Percentiles rank a stretch among this genome's conserved stretches.
These are phyloP conservation scores for Heliconius aoede DNA, from an alignment of 2,888 invertebrate species.

Conservation along the genomic window DNA sequence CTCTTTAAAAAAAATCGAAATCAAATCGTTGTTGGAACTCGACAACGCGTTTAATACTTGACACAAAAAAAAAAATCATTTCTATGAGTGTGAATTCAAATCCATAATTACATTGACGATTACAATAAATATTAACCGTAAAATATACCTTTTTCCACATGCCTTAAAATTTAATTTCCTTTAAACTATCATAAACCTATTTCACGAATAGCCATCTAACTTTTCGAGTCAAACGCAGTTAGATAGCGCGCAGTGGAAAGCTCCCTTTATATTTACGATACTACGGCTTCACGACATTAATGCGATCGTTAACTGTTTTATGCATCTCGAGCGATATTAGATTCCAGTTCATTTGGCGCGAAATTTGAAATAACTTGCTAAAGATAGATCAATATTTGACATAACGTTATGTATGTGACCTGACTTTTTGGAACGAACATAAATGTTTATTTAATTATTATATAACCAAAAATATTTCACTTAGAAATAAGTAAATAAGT, in stretches of 20 bases:
- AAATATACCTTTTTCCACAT: not conserved
- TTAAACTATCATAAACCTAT: conserved; percentile 44
- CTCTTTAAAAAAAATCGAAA: too few species aligned
- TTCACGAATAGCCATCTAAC: conserved; percentile 30
- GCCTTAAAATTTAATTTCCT: not conserved
- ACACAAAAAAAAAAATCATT: too few species aligned
- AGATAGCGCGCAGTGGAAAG: conserved; percentile 11
- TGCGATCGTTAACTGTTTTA: conserved; percentile 56
- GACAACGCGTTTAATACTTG: too few species aligned
- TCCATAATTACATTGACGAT: too few species aligned
- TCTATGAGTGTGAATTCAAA: too few species aligned
- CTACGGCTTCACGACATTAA: conserved; percentile 53
- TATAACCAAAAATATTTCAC: too few species aligned
- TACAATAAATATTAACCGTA: not conserved
- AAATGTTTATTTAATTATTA: too few species aligned
- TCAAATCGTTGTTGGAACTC: too few species aligned
- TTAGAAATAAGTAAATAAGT: too few species aligned
- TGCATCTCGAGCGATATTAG: conserved; percentile 56
- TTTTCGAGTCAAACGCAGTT: conserved; percentile 21
- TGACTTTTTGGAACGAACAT: too few species aligned
- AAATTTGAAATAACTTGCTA: conserved; percentile 31
- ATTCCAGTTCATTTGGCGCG: conserved; percentile 45
- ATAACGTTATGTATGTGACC: too few species aligned
- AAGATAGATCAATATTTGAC: not conserved
- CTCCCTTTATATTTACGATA: conserved; percentile 50